These are phyloP conservation scores for Metacarcinus magister DNA, from an alignment of 2,888 invertebrate species.

Conservation along the genomic window DNA sequence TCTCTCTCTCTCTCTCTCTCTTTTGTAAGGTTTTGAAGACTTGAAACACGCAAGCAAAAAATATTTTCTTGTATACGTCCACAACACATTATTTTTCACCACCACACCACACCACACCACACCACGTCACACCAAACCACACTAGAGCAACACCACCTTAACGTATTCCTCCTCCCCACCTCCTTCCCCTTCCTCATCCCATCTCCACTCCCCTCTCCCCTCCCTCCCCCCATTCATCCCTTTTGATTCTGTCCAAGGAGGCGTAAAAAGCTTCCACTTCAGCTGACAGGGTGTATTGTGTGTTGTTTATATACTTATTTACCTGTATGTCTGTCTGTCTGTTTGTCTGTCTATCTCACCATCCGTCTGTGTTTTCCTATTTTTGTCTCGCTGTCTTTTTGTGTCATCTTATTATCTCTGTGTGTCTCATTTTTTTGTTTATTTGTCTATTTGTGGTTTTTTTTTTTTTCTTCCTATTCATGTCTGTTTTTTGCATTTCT, in stretches of 20 bases:
- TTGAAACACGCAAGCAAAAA: too few species aligned
- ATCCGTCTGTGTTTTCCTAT: background rate
- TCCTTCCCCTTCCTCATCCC: too few species aligned
- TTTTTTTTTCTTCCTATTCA: background rate
- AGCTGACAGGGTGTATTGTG: background rate
- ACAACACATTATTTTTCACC: background rate
- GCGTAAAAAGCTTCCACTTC: background rate
- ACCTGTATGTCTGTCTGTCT: background rate
- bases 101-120: conserved; percentile 10
- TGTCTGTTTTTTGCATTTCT: background rate
- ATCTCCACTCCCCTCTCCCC: too few species aligned
- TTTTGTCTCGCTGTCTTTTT: background rate
- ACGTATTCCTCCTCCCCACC: too few species aligned
- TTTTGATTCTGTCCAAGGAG: conserved; percentile 1
- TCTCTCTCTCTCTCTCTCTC: background rate
- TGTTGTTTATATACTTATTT: background rate
- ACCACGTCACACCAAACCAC: background rate
- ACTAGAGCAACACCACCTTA: background rate
- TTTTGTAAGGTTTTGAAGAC: too few species aligned
- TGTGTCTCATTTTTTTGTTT: too few species aligned
- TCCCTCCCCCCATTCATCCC: background rate
- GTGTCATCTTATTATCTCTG: too few species aligned
- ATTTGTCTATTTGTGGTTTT: too few species aligned
- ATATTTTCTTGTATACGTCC: too few species aligned
- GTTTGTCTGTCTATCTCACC: background rate